Conservation (phyloP, 2,113 vertebrate species). For the Neomonachus schauinslandi region DNA sequence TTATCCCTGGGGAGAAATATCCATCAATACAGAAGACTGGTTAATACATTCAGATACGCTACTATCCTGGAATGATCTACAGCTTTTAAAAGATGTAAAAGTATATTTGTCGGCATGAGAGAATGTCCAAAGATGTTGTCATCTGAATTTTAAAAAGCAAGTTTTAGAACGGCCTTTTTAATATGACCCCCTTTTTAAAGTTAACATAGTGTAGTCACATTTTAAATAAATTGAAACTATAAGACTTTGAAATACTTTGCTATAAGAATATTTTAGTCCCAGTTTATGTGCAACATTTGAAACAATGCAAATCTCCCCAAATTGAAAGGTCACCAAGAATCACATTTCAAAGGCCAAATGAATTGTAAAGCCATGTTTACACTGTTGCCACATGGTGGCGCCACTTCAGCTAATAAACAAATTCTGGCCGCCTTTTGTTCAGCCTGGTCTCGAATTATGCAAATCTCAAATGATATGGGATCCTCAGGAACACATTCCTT, state of each 20-base stretch:
- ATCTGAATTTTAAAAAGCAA: slow-evolving; percentile 61
- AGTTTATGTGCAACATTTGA: slow-evolving; percentile 7
- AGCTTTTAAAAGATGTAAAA: slow-evolving; percentile 15
- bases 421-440: slow-evolving; percentile 58
- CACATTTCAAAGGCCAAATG: slow-evolving; percentile 22
- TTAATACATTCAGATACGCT: background rate
- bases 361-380: slow-evolving; percentile 45
- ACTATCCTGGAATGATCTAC: background rate
- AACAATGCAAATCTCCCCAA: slow-evolving; percentile 44
- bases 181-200: background rate
- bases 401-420: slow-evolving; percentile 68
- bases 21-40: background rate
- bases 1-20: slow-evolving; percentile 9
- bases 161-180: background rate
- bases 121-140: background rate
- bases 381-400: slow-evolving; percentile 72
- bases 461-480: slow-evolving; percentile 24
- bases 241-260: slow-evolving; percentile 32
- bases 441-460: slow-evolving; percentile 33
- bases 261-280: slow-evolving; percentile 29
- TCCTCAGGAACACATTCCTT: slow-evolving; percentile 39
- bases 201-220: background rate
- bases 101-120: slow-evolving; percentile 1
- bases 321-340: slow-evolving; percentile 40
- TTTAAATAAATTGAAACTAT: slow-evolving; percentile 51